A percentile compares a stretch with the other conserved stretches of the same genome.
Evolutionary conservation across 2,113 vertebrate genomes (phyloP).

Genomic region (Onychorhynchus coronatus): DNA sequence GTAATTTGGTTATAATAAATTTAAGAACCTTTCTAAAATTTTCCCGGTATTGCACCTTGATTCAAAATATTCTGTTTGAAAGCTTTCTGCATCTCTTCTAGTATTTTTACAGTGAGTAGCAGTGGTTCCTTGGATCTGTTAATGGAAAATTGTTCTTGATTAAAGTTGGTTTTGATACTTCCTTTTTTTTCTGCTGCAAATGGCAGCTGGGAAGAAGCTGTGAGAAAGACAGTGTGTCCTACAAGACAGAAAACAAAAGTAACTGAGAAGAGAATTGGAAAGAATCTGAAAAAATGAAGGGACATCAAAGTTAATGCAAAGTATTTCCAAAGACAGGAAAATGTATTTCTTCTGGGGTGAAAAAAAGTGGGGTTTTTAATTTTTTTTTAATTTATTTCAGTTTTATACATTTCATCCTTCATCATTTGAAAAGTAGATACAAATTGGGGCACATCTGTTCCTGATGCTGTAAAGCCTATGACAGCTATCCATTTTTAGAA

Average conservation of each 20-base stretch:
- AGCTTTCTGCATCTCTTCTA: neutral
- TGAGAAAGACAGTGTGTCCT: neutral
- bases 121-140: neutral
- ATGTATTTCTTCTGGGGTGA: rapidly evolving
- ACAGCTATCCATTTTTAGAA: neutral
- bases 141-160: neutral
- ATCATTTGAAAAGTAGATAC: neutral
- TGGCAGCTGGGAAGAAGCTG: neutral
- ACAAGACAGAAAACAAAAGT: neutral
- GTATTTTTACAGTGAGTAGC: neutral
- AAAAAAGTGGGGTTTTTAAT: rapidly evolving
- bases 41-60: neutral
- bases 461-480: neutral
- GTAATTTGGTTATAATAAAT: neutral
- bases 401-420: neutral
- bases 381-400: neutral
- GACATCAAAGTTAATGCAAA: neutral
- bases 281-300: neutral
- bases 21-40: neutral
- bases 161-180: neutral
- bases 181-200: neutral
- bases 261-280: neutral
- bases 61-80: neutral
- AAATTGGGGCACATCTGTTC: neutral
- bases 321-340: neutral